Base-by-base conservation (phyloP, 2,888 invertebrate species). In the Psococerastis gibbosa region DNA sequence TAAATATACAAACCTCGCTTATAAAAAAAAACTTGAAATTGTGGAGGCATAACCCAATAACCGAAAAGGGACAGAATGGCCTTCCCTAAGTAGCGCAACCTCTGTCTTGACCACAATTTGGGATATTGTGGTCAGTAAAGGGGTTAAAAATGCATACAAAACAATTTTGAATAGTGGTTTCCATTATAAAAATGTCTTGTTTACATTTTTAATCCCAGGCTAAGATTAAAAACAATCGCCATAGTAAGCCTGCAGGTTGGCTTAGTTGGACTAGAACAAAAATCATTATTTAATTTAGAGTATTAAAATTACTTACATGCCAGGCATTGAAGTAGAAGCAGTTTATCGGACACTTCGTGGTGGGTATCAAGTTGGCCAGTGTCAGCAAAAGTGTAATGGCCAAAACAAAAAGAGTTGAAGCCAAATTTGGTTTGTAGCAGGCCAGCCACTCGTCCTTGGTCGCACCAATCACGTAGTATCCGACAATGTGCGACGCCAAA, bases 371-470 rank as follows among this genome's bases (percentile, higher is more conserved):
- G 20, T 20, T 13, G 15, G n/a, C 3, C 22, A 18, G n/a, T 38
- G 20, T 13, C 38, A 38, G n/a, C 20, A 38, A 20, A 20, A 38
- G 18, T 18, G 38, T 13, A 38, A 20, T 22, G n/a, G 20, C 38
- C 17, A 38, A 17, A 15, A 38, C 38, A 20, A 38, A 38, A 20
- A 17, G 22, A 20, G 20, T 22, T n/a, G 38, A 38, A 16, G 38
- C n/a, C 17, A 38, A 38, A 11, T 38, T 38, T 5, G 38, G 17
- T 15, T 20, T 17, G 22, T 38, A 38, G 20, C 38, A 15, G 20
- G n/a, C 20, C n/a, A 38, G 20, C 38, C 38, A 38, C 38, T 38
- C 38, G 11, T 38, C 38, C 20, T 20, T 22, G 5, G 9, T 38
- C 15, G 38, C 38, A 4, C 38, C 38, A 3, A 38, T 20, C 9